Conservation (phyloP, 2,888 invertebrate genomes). For the Myopa testacea region DNA sequence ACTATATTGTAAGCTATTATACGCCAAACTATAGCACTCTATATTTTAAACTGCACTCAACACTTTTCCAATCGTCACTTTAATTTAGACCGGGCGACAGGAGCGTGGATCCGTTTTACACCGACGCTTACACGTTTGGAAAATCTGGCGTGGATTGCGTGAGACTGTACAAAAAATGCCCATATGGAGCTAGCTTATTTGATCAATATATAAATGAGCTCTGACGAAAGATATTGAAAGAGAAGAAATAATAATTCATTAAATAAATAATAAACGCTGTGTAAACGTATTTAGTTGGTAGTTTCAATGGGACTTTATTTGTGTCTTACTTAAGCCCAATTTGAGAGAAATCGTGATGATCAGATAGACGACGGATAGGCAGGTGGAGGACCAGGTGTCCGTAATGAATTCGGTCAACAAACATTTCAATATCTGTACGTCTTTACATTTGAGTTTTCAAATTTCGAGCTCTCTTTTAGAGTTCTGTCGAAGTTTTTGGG, state of each 20-base stretch:
- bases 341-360: too few species aligned
- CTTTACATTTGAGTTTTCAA: too few species aligned
- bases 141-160: slow-evolving; percentile 69
- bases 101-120: slow-evolving; percentile 70
- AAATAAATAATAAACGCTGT: background rate
- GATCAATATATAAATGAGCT: slow-evolving; percentile 64
- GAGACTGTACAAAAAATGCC: slow-evolving; percentile 72
- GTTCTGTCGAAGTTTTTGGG: too few species aligned
- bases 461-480: too few species aligned
- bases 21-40: too few species aligned
- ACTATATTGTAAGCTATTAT: too few species aligned
- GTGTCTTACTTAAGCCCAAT: background rate
- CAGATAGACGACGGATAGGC: too few species aligned
- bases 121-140: slow-evolving; percentile 69
- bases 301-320: background rate
- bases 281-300: background rate
- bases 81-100: slow-evolving; percentile 56
- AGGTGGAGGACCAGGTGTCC: too few species aligned
- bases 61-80: too few species aligned
- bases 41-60: too few species aligned
- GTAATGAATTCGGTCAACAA: background rate
- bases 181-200: slow-evolving; percentile 73
- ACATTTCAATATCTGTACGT: background rate
- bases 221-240: background rate
- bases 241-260: background rate